Evolutionary conservation across 2,113 vertebrate species (phyloP).

Genomic region (Typhlomys cinereus): DNA sequence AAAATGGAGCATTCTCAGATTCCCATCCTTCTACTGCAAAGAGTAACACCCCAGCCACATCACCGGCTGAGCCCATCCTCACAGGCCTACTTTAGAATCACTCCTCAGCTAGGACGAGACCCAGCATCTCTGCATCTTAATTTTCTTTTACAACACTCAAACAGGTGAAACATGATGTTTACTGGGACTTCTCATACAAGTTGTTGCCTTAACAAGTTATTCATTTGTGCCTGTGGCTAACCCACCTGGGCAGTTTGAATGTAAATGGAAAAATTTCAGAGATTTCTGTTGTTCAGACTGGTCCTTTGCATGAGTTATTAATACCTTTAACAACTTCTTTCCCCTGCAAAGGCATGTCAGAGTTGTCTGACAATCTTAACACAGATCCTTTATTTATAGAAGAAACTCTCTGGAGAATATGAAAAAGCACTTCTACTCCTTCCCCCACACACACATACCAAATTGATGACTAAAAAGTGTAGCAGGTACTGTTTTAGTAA

Average conservation of each 20-base stretch:
- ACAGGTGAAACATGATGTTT: background rate
- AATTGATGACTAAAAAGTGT: background rate
- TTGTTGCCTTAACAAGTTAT: background rate
- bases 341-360: background rate
- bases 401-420: background rate
- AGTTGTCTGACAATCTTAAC: background rate
- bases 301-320: background rate
- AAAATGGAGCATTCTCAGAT: background rate
- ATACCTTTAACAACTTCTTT: background rate
- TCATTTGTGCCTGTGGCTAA: background rate
- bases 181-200: background rate
- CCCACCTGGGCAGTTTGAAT: background rate
- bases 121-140: background rate
- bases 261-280: conserved; percentile 15
- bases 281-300: background rate
- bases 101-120: background rate
- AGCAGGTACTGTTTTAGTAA: conserved; percentile 13
- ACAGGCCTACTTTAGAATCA: background rate
- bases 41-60: background rate
- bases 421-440: background rate
- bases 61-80: background rate
- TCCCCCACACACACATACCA: background rate
- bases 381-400: background rate
- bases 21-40: background rate
- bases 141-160: conserved; percentile 37